Percentiles rank a stretch among this genome's conserved stretches.
phyloP scores from a whole-genome alignment of 23 tunicate species.

The Phallusia fumigata region DNA sequence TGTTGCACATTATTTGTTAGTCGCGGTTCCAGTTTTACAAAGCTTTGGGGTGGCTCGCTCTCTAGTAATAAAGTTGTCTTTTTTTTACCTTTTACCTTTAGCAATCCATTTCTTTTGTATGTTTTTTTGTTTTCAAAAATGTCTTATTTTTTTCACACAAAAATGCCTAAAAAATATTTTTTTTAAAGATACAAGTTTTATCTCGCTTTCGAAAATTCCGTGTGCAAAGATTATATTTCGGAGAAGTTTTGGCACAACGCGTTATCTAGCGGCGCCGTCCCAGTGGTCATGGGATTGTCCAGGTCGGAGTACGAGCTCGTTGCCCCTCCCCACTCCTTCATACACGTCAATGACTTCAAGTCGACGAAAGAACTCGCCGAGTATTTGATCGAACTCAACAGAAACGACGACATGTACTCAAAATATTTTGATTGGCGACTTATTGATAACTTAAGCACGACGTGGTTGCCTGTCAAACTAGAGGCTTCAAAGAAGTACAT shows the following conservation, averaged over 20 bases:
- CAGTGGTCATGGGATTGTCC: slow-evolving; percentile 56
- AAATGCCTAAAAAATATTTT: neutral
- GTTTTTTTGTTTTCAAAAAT: too few relatives aligned
- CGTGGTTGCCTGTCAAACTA: neutral
- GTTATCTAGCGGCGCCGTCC: slow-evolving; percentile 33
- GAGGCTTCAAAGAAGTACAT: neutral
- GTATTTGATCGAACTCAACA: slow-evolving; percentile 31
- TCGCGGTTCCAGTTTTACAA: too few relatives aligned
- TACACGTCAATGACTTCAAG: slow-evolving; percentile 52
- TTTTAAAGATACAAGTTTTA: slow-evolving; percentile 67
- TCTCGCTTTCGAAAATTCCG: slow-evolving; percentile 64
- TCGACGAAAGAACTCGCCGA: slow-evolving; percentile 39
- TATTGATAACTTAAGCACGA: neutral
- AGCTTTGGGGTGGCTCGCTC: too few relatives aligned
- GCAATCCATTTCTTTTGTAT: too few relatives aligned
- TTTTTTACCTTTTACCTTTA: too few relatives aligned
- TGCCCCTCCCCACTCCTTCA: slow-evolving; percentile 56
- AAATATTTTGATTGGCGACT: slow-evolving; percentile 36
- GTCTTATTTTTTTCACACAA: too few relatives aligned
- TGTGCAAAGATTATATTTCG: slow-evolving; percentile 66
- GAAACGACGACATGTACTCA: slow-evolving; percentile 32
- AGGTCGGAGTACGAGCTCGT: slow-evolving; percentile 37
- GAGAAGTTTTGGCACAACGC: slow-evolving; percentile 64
- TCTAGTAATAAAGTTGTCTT: too few relatives aligned
- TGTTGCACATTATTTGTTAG: too few relatives aligned